Evolutionary conservation across 2,888 invertebrate species (phyloP).

Genomic region (Eurytoma adleriae): DNA sequence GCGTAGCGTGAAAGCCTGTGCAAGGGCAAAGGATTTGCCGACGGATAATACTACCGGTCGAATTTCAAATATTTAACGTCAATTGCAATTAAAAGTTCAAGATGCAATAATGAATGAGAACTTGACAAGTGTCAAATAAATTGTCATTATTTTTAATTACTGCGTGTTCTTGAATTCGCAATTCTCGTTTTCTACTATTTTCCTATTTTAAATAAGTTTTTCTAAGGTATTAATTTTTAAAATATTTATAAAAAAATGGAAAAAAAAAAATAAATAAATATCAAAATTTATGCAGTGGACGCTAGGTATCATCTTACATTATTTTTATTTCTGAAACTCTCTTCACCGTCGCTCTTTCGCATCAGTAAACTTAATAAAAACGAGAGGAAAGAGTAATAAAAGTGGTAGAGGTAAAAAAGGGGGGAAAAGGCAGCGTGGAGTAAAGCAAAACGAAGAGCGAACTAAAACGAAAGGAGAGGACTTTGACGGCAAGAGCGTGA

Average conservation of each 20-base stretch:
- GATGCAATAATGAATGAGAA: too few species aligned
- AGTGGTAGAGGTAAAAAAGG: not conserved
- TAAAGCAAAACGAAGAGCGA: conserved; percentile 8
- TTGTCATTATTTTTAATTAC: too few species aligned
- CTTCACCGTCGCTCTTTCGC: not conserved
- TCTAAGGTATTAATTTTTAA: not conserved
- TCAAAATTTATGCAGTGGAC: conserved; percentile 20
- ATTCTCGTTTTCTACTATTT: too few species aligned
- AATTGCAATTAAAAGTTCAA: conserved; percentile 28
- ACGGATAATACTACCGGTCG: too few species aligned
- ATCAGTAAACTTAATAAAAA: conserved; percentile 43
- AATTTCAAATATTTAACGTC: not conserved
- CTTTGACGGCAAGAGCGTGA: conserved; percentile 43
- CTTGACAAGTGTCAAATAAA: too few species aligned
- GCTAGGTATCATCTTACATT: conserved; percentile 20
- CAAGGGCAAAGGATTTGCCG: too few species aligned
- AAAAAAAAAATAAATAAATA: not conserved
- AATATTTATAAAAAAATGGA: not conserved
- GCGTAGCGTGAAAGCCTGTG: too few species aligned
- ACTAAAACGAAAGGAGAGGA: conserved; percentile 2
- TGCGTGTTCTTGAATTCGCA: too few species aligned
- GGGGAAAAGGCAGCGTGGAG: not conserved
- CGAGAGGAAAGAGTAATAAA: conserved; percentile 10
- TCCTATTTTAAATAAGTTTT: too few species aligned
- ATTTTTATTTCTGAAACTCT: conserved; percentile 33